These are phyloP conservation scores for Aeoliscus strigatus DNA, from an alignment of 2,797 vertebrate species.

Conservation along the genomic window DNA sequence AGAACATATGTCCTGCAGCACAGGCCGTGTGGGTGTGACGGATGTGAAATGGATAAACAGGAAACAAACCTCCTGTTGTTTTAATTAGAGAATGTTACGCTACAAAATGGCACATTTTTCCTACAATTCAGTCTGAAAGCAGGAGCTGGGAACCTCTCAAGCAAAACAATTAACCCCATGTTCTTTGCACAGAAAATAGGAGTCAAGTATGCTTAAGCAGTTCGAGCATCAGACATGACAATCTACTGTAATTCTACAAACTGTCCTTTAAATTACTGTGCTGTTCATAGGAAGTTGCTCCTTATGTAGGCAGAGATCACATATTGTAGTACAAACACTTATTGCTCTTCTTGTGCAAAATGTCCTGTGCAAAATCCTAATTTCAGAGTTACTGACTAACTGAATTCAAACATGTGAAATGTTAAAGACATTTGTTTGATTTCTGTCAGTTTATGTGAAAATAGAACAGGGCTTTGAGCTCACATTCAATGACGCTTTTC, in stretches of 20 bases:
- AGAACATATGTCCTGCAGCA: constrained; percentile 5
- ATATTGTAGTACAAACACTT: too few species aligned
- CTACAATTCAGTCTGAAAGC: constrained; percentile 20
- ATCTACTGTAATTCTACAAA: constrained; percentile 7
- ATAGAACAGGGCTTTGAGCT: too few species aligned
- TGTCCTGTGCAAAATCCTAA: too few species aligned
- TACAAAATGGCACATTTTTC: constrained; percentile 21
- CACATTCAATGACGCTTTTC: too few species aligned
- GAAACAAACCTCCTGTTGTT: constrained; percentile 7
- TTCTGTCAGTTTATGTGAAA: too few species aligned
- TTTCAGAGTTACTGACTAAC: too few species aligned
- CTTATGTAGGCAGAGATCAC: too few species aligned
- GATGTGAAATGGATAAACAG: constrained; percentile 14
- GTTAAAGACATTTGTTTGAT: too few species aligned
- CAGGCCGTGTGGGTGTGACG: constrained; percentile 2
- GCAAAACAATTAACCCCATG: constrained; percentile 21
- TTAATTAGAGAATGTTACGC: constrained; percentile 26
- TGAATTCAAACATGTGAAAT: too few species aligned
- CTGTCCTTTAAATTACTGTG: constrained; percentile 2
- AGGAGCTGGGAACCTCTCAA: constrained; percentile 8
- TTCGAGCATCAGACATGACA: constrained; percentile 1
- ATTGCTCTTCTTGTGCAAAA: too few species aligned
- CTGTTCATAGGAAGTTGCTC: neutral
- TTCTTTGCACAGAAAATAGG: constrained; percentile 16
- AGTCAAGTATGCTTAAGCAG: constrained; percentile 36